phyloP scores from a whole-genome alignment of 1,140 invertebrate species.

The Protaetia brevitarsis region DNA sequence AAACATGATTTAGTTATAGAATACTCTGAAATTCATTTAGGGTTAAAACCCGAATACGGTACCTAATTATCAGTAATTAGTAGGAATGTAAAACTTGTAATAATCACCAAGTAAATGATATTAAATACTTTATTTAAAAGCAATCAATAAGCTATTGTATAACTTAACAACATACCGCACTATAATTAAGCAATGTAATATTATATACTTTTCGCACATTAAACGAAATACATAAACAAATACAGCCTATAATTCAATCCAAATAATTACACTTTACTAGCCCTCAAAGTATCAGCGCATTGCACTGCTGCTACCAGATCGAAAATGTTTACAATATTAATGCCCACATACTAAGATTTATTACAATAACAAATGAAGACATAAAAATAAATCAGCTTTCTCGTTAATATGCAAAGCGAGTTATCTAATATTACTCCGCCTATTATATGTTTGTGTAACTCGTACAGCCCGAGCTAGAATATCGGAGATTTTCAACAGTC shows the following conservation, averaged over 20 bases:
- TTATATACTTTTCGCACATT: background rate
- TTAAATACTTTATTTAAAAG: too few relatives aligned
- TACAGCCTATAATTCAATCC: background rate
- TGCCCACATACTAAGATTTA: background rate
- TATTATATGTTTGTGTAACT: background rate
- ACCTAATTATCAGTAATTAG: too few relatives aligned
- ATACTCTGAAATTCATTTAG: too few relatives aligned
- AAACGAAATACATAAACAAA: background rate
- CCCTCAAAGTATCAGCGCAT: background rate
- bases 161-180: background rate
- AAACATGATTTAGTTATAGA: too few relatives aligned
- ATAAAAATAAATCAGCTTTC: constrained; percentile 11
- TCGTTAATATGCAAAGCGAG: constrained; percentile 9
- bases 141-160: too few relatives aligned
- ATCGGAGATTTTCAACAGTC: background rate
- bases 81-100: too few relatives aligned
- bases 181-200: background rate
- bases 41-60: too few relatives aligned
- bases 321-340: background rate
- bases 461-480: background rate
- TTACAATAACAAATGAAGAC: constrained; percentile 14
- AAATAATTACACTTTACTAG: background rate
- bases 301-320: background rate
- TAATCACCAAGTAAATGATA: too few relatives aligned
- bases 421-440: background rate